Conservation (phyloP, 2,113 vertebrate genomes). For the Periophthalmus modestus region DNA sequence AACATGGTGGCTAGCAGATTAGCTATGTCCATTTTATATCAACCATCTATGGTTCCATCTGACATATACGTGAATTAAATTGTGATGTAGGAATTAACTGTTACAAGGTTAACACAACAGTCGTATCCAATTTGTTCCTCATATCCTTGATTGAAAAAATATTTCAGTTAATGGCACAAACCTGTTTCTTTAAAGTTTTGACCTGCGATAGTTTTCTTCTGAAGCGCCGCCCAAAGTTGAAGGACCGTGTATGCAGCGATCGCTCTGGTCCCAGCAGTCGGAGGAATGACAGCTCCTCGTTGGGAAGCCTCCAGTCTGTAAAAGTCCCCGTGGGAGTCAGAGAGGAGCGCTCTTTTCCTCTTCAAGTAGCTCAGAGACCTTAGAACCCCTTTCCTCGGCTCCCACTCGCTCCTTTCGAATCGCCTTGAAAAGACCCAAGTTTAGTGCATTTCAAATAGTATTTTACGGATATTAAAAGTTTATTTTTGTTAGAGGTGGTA, state of each 20-base stretch:
- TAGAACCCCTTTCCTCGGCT: constrained; percentile 71
- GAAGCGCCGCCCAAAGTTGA: constrained; percentile 72
- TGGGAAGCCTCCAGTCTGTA: constrained; percentile 8
- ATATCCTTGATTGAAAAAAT: no score
- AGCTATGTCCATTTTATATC: no score
- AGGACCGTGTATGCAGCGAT: constrained; percentile 79
- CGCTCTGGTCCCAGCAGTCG: constrained; percentile 89
- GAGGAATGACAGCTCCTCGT: constrained; percentile 71
- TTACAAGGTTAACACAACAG: no score
- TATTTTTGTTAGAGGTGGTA: no score
- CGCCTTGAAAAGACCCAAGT: constrained; percentile 48
- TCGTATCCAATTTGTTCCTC: no score
- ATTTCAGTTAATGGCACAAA: not conserved
- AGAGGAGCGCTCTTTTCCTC: constrained; percentile 84
- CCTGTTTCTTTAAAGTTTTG: constrained; percentile 20
- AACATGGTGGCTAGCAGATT: no score
- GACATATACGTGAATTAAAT: no score
- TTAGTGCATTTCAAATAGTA: not conserved
- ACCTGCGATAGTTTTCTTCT: not conserved
- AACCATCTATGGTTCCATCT: no score
- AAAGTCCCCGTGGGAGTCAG: constrained; percentile 83
- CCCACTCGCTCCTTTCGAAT: constrained; percentile 31
- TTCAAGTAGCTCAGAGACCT: constrained; percentile 78
- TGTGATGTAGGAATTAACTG: no score
- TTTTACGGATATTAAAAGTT: no score